Percentiles rank a stretch among this genome's conserved stretches.
phyloP scores from a whole-genome alignment of 2,113 vertebrate genomes.

The Monopterus albus region DNA sequence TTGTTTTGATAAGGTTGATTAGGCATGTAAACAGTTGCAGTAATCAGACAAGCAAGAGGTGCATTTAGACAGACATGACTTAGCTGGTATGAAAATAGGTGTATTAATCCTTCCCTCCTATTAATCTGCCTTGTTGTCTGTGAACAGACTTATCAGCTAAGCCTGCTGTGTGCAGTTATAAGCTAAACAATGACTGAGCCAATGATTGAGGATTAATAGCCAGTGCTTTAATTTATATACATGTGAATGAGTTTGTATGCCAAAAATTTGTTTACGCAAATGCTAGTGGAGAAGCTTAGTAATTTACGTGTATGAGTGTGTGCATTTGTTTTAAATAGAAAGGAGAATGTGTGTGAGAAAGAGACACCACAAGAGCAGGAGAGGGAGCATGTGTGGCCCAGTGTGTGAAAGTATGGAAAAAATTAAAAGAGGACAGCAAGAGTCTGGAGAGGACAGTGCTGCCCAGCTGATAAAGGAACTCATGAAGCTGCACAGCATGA shows the following conservation, averaged over 20 bases:
- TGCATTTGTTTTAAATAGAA: constrained; percentile 6
- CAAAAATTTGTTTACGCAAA: constrained; percentile 50
- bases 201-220: constrained; percentile 51
- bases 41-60: constrained; percentile 39
- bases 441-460: constrained; percentile 56
- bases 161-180: constrained; percentile 65
- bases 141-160: constrained; percentile 44
- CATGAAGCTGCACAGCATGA: constrained; percentile 68
- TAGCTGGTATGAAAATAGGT: constrained; percentile 55
- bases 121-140: constrained; percentile 70
- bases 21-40: background rate
- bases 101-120: constrained; percentile 64
- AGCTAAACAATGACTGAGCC: constrained; percentile 52
- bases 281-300: constrained; percentile 28
- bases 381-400: constrained; percentile 37
- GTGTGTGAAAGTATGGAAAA: constrained; percentile 64
- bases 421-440: constrained; percentile 64
- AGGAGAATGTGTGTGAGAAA: background rate
- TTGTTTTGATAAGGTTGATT: constrained; percentile 7
- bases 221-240: constrained; percentile 44
- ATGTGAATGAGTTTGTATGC: constrained; percentile 29
- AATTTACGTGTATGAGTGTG: background rate
- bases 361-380: background rate
- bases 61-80: constrained; percentile 39
- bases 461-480: constrained; percentile 70